phyloP scores from a whole-genome alignment of 1,140 invertebrate genomes.

The Charaxes varanes region DNA sequence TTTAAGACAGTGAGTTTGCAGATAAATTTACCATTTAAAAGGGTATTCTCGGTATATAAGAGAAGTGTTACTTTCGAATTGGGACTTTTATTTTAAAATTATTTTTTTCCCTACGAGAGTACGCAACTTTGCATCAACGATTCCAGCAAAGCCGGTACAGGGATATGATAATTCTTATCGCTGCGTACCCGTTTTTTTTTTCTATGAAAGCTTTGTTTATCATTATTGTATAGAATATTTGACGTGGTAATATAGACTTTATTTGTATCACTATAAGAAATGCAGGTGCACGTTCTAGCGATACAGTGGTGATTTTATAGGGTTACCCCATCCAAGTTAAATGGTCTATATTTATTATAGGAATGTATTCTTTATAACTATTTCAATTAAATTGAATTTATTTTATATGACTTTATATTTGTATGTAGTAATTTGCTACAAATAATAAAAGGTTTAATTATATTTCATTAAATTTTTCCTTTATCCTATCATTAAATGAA shows the following conservation, averaged over 20 bases:
- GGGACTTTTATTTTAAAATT: conserved; percentile 26
- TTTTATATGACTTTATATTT: too few species aligned
- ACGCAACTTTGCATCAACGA: conserved; percentile 13
- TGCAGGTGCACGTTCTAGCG: neutral
- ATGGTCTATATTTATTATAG: too few species aligned
- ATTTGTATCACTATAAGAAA: conserved; percentile 6
- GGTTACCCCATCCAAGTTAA: conserved; percentile 4
- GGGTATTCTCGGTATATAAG: too few species aligned
- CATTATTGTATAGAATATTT: conserved; percentile 8
- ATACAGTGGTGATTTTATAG: conserved; percentile 24
- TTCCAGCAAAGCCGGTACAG: conserved; percentile 7
- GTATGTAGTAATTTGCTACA: too few species aligned
- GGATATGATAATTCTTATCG: conserved; percentile 32
- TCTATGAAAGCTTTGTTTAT: conserved; percentile 31
- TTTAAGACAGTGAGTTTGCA: too few species aligned
- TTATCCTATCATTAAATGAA: too few species aligned
- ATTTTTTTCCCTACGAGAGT: neutral
- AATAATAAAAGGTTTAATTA: too few species aligned
- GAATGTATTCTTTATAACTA: too few species aligned
- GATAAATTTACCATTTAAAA: too few species aligned
- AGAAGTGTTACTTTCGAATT: conserved; percentile 1
- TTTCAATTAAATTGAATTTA: too few species aligned
- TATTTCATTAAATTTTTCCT: too few species aligned
- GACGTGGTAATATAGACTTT: conserved; percentile 4
- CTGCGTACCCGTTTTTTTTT: conserved; percentile 36